phyloP scores from a whole-genome alignment of 2,113 vertebrate species.

The Enhydra lutris region DNA sequence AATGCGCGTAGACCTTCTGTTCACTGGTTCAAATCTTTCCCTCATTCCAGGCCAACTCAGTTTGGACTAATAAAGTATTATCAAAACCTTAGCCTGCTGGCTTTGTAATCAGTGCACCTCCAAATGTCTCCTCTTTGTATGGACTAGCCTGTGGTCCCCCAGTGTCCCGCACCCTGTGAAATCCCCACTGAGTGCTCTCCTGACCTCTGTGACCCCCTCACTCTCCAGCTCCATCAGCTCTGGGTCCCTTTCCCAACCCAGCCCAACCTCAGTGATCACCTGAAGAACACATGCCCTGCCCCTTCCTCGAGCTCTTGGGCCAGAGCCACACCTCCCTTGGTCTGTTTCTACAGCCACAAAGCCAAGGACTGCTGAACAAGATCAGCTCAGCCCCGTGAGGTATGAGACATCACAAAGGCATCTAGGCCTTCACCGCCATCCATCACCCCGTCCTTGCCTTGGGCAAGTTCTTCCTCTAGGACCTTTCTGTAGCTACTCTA shows the following conservation, averaged over 20 bases:
- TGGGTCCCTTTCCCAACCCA: not conserved
- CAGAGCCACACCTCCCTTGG: not conserved
- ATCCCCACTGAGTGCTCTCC: too few species aligned
- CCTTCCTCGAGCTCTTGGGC: not conserved
- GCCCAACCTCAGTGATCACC: not conserved
- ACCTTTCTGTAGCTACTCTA: not conserved
- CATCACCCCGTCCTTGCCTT: not conserved
- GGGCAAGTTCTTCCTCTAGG: not conserved
- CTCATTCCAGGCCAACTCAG: not conserved
- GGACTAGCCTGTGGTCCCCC: not conserved
- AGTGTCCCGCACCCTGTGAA: not conserved
- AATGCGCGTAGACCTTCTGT: not conserved
- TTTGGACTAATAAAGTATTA: not conserved
- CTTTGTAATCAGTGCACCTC: too few species aligned
- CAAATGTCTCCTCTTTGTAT: not conserved
- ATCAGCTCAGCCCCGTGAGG: not conserved
- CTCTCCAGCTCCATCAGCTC: not conserved
- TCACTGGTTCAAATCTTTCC: not conserved
- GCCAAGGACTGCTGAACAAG: not conserved
- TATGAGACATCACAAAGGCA: too few species aligned
- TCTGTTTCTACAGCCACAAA: not conserved
- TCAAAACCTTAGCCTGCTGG: not conserved
- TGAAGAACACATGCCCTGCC: not conserved
- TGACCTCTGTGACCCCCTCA: not conserved
- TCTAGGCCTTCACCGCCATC: not conserved